phyloP scores from a whole-genome alignment of 1,140 invertebrate species.

The Heliconius nattereri region DNA sequence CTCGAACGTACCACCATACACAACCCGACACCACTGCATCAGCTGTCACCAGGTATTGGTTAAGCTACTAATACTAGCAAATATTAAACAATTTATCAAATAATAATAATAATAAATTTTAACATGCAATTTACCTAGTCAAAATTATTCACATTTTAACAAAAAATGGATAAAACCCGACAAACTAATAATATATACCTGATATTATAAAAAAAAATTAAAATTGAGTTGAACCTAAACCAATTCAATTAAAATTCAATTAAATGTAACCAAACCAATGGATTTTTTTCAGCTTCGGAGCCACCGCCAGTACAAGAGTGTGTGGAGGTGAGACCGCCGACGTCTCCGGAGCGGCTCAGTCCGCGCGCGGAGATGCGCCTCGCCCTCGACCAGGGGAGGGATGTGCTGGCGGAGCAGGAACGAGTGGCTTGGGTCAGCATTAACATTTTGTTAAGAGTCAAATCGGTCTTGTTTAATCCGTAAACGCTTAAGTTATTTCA shows the following conservation, averaged over 20 bases:
- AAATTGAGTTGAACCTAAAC: not conserved
- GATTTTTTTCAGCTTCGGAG: slow-evolving; percentile 55
- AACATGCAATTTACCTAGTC: too few species aligned
- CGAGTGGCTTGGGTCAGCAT: slow-evolving; percentile 46
- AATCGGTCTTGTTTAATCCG: too few species aligned
- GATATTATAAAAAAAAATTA: not conserved
- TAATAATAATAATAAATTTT: too few species aligned
- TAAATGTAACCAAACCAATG: not conserved
- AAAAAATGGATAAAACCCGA: too few species aligned
- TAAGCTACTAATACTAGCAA: too few species aligned
- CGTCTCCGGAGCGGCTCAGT: slow-evolving; percentile 76
- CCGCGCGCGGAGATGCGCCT: slow-evolving; percentile 84
- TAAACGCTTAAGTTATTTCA: too few species aligned
- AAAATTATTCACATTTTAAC: too few species aligned
- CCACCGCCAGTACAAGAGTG: slow-evolving; percentile 58
- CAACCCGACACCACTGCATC: slow-evolving; percentile 66
- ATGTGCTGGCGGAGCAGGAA: slow-evolving; percentile 79
- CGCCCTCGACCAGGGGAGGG: slow-evolving; percentile 80
- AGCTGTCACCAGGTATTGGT: slow-evolving; percentile 61
- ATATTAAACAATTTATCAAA: too few species aligned
- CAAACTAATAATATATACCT: not conserved
- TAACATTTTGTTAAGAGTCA: too few species aligned
- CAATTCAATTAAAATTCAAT: not conserved
- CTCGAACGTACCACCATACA: slow-evolving; percentile 79
- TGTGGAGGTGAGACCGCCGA: slow-evolving; percentile 48